These are phyloP conservation scores for Grammomys surdaster DNA, from an alignment of 2,113 vertebrate species.

Conservation along the genomic window DNA sequence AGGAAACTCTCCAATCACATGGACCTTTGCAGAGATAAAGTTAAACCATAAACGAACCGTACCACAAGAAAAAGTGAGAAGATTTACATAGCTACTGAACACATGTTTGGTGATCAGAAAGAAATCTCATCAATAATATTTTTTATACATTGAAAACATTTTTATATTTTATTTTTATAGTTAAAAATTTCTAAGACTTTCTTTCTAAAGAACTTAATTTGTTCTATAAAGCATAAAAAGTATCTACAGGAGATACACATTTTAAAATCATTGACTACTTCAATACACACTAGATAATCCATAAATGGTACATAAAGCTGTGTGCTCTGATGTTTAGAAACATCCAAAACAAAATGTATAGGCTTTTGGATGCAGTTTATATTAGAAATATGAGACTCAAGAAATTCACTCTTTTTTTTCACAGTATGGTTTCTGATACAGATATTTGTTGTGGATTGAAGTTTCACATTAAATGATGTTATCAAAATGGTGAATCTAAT, in stretches of 20 bases:
- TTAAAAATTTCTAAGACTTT: not conserved
- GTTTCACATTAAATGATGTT: conserved; percentile 37
- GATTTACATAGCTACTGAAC: not conserved
- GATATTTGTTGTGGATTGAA: conserved; percentile 28
- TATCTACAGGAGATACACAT: not conserved
- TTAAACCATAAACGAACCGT: not conserved
- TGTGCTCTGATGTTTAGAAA: not conserved
- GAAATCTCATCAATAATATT: not conserved
- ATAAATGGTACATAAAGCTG: not conserved
- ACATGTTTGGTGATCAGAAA: not conserved
- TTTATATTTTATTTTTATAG: not conserved
- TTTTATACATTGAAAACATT: not conserved
- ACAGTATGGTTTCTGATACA: not conserved
- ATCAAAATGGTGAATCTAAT: conserved; percentile 46
- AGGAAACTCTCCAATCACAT: not conserved
- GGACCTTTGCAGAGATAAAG: not conserved
- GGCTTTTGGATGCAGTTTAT: not conserved
- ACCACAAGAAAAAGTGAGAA: not conserved
- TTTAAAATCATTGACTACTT: conserved; percentile 21
- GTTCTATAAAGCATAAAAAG: not conserved
- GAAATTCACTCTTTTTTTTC: conserved; percentile 41
- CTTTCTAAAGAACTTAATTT: not conserved
- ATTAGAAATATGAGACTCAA: not conserved
- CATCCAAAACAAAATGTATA: not conserved
- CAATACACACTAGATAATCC: not conserved